A percentile compares a stretch with the other conserved stretches of the same genome.
These are phyloP conservation scores for Paralichthys olivaceus DNA, from an alignment of 2,113 vertebrate genomes.

Conservation along the genomic window DNA sequence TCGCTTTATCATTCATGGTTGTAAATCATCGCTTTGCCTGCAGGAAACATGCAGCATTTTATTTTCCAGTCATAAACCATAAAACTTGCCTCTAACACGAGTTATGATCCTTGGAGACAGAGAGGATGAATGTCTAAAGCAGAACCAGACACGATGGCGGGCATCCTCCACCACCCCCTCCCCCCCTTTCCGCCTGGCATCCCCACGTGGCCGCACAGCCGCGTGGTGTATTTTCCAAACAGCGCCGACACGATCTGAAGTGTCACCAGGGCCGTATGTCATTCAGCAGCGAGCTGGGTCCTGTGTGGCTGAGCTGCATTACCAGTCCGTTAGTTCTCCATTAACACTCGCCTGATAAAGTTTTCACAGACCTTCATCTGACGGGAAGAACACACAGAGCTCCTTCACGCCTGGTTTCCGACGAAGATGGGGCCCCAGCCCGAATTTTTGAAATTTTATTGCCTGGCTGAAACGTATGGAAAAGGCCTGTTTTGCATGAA, in stretches of 20 bases:
- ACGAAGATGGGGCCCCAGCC: conserved; percentile 67
- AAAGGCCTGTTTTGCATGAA: conserved; percentile 79
- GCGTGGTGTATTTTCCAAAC: conserved; percentile 65
- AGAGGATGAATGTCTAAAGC: conserved; percentile 71
- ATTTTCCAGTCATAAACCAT: conserved; percentile 84
- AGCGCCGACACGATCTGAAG: conserved; percentile 53
- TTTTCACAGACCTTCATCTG: conserved; percentile 68
- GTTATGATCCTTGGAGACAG: conserved; percentile 78
- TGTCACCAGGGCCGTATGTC: conserved; percentile 64
- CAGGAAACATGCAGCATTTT: conserved; percentile 79
- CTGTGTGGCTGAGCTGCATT: conserved; percentile 56
- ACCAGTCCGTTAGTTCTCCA: conserved; percentile 77
- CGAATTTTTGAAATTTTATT: conserved; percentile 79
- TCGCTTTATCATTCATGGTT: conserved; percentile 77
- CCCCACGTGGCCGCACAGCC: conserved; percentile 17
- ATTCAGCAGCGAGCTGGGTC: conserved; percentile 49
- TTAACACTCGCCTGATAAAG: conserved; percentile 74
- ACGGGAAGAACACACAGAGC: conserved; percentile 62
- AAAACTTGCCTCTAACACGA: conserved; percentile 81
- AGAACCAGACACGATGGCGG: conserved; percentile 76
- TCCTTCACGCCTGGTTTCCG: conserved; percentile 67
- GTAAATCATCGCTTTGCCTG: conserved; percentile 79
- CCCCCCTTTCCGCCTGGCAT: conserved; percentile 56
- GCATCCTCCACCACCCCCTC: conserved; percentile 61
- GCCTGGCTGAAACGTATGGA: conserved; percentile 76